Evolutionary conservation across 2,888 invertebrate species (phyloP).

Genomic region (Notodonta ziczac): DNA sequence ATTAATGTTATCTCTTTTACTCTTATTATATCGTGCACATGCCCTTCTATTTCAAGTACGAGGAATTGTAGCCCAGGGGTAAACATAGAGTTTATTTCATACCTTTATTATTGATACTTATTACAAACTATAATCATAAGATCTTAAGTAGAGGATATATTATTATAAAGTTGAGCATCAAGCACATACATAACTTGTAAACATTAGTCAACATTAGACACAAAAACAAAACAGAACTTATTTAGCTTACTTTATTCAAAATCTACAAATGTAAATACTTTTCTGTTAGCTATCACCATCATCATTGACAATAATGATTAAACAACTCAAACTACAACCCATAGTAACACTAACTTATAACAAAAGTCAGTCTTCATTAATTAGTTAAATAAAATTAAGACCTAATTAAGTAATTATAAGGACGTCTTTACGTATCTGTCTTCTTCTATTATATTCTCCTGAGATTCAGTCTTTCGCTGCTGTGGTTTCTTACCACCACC

Average conservation of each 20-base stretch:
- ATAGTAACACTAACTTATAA: background rate
- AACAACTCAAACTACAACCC: background rate
- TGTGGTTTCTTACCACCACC: conserved; percentile 35
- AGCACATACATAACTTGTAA: background rate
- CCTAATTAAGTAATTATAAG: conserved; percentile 20
- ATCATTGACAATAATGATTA: background rate
- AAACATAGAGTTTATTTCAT: background rate
- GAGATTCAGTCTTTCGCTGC: conserved; percentile 33
- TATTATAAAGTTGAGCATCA: no score
- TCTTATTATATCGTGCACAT: no score
- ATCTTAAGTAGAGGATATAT: background rate
- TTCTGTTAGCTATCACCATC: background rate
- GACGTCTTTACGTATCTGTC: conserved; percentile 34
- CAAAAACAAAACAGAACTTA: no score
- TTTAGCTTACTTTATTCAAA: no score
- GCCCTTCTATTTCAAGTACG: no score
- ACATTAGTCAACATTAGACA: background rate
- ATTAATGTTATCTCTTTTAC: no score
- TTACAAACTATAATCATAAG: background rate
- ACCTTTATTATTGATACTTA: background rate
- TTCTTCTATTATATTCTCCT: conserved; percentile 12
- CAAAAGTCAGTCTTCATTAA: conserved; percentile 14
- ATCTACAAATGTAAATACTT: no score
- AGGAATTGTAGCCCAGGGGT: background rate
- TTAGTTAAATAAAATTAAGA: background rate